Percentiles rank a stretch among this genome's conserved stretches.
Conservation (phyloP, 1,140 invertebrate species). For the Amyelois transitella region DNA sequence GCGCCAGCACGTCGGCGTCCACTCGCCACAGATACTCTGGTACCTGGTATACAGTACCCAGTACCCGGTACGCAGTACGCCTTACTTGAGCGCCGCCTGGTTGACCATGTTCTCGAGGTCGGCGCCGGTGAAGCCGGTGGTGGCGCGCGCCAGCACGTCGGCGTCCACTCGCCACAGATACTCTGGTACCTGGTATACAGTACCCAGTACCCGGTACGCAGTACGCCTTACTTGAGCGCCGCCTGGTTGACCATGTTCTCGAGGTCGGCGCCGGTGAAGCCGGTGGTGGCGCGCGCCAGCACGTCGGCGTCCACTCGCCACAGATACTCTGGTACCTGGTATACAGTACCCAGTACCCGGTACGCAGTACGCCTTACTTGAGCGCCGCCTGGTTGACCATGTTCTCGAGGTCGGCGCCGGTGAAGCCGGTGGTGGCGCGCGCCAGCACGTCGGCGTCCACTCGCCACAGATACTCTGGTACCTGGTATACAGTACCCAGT, state of each 20-base stretch:
- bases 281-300: background rate
- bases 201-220: no score
- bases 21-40: no score
- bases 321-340: no score
- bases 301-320: no score
- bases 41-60: no score
- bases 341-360: no score
- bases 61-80: no score
- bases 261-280: background rate
- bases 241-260: constrained; percentile 78
- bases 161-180: no score
- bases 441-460: no score
- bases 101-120: constrained; percentile 96
- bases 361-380: background rate
- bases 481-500: no score
- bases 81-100: constrained; percentile 8
- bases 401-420: background rate
- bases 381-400: background rate
- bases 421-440: background rate
- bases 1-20: constrained; percentile 74
- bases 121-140: constrained; percentile 95
- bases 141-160: constrained; percentile 73
- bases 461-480: no score
- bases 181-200: no score
- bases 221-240: constrained; percentile 76